A percentile compares a stretch with the other conserved stretches of the same genome.
Conservation (phyloP, 2,113 vertebrate genomes). For the Dasyornis broadbenti region DNA sequence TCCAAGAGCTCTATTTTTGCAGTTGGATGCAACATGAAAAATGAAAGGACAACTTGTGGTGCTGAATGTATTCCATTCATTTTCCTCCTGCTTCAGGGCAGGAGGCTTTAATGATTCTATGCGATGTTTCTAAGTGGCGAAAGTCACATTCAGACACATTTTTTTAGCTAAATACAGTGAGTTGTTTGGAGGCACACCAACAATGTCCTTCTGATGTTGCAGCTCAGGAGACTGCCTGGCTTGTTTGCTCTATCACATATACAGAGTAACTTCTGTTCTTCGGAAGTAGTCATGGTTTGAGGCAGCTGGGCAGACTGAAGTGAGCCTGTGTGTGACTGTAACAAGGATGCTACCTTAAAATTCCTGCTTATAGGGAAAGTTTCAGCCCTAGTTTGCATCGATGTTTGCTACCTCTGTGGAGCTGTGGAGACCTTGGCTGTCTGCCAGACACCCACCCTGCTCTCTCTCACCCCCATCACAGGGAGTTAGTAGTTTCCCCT, state of each 20-base stretch:
- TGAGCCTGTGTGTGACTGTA: neutral
- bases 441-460: neutral
- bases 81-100: neutral
- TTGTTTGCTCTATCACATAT: neutral
- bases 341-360: neutral
- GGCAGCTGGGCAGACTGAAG: neutral
- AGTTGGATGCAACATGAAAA: neutral
- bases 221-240: neutral
- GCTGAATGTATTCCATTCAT: neutral
- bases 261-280: constrained; percentile 3
- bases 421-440: neutral
- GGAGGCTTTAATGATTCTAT: neutral
- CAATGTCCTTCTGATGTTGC: neutral
- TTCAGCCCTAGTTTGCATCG: neutral
- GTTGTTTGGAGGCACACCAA: neutral
- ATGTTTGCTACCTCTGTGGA: neutral
- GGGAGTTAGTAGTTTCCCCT: neutral
- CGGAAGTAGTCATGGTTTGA: neutral
- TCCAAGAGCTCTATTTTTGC: neutral
- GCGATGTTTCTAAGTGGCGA: neutral
- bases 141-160: neutral
- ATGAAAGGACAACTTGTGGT: neutral
- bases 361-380: neutral
- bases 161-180: neutral
- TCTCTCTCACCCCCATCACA: neutral